These are phyloP conservation scores for Ataeniobius toweri DNA, from an alignment of 2,797 vertebrate genomes.

Conservation along the genomic window DNA sequence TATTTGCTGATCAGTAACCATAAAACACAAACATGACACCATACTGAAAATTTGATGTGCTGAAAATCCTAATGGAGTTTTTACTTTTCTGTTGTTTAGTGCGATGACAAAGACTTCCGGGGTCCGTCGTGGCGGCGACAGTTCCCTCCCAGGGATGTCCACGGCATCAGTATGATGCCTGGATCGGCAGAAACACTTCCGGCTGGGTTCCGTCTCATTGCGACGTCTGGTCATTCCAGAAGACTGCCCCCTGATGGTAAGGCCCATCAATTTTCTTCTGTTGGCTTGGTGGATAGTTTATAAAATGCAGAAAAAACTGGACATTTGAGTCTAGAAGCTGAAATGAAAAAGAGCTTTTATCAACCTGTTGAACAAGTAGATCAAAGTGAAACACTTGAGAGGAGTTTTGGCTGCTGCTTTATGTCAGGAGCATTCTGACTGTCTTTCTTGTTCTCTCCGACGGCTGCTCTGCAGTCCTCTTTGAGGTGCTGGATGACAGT, in stretches of 20 bases:
- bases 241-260: conserved; percentile 91
- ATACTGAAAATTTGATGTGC: too few relatives aligned
- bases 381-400: conserved; percentile 5
- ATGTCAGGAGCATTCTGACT: conserved; percentile 43
- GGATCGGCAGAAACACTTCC: conserved; percentile 96
- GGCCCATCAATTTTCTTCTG: conserved; percentile 1
- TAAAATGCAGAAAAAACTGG: background rate
- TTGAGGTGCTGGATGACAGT: conserved; percentile 83
- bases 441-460: conserved; percentile 73
- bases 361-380: conserved; percentile 23
- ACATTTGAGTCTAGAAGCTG: background rate
- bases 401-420: conserved; percentile 37
- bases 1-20: too few relatives aligned
- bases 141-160: conserved; percentile 93
- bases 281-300: background rate
- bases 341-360: background rate
- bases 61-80: background rate
- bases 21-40: too few relatives aligned
- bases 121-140: conserved; percentile 96
- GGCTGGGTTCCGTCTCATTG: conserved; percentile 94
- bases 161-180: conserved; percentile 99
- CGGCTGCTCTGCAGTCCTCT: conserved; percentile 79
- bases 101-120: conserved; percentile 91
- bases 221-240: conserved; percentile 91
- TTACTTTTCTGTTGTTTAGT: conserved; percentile 47